Conservation (phyloP, 2,888 invertebrate species). For the Cryptocephalus primarius region DNA sequence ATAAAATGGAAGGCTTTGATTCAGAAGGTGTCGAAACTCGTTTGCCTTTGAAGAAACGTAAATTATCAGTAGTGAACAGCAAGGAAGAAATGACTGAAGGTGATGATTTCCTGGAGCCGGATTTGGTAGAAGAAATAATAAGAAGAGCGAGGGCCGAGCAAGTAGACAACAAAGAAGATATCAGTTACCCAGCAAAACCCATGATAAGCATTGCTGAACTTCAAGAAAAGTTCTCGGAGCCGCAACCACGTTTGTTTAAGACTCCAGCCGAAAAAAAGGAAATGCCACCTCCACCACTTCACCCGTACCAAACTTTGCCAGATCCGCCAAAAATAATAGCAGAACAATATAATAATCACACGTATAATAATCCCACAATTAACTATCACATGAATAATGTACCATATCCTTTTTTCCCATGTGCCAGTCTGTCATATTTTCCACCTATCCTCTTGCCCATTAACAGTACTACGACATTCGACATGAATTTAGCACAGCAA, state of each 20-base stretch:
- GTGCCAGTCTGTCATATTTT: constrained; percentile 10
- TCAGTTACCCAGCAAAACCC: constrained; percentile 33
- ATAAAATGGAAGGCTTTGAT: neutral
- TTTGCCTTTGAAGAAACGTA: constrained; percentile 30
- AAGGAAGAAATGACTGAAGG: constrained; percentile 6
- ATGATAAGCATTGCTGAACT: constrained; percentile 35
- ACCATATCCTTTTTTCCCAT: constrained; percentile 12
- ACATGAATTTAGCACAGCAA: constrained; percentile 9
- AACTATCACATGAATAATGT: constrained; percentile 27
- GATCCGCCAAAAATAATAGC: constrained; percentile 15
- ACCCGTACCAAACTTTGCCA: neutral
- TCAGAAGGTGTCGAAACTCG: constrained; percentile 19
- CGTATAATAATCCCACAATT: constrained; percentile 30
- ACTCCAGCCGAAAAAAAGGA: constrained; percentile 33
- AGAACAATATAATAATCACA: constrained; percentile 28
- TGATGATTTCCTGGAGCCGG: constrained; percentile 9
- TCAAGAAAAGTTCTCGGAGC: constrained; percentile 18
- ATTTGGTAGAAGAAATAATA: constrained; percentile 13
- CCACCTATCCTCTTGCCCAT: constrained; percentile 10
- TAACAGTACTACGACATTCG: constrained; percentile 10
- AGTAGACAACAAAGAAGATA: constrained; percentile 15
- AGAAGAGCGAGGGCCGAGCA: constrained; percentile 10
- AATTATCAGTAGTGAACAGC: constrained; percentile 18
- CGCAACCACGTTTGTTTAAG: constrained; percentile 24
- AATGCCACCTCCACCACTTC: constrained; percentile 23